These are phyloP conservation scores for Zaprionus inermis DNA, from an alignment of 1,140 invertebrate species.

Conservation along the genomic window DNA sequence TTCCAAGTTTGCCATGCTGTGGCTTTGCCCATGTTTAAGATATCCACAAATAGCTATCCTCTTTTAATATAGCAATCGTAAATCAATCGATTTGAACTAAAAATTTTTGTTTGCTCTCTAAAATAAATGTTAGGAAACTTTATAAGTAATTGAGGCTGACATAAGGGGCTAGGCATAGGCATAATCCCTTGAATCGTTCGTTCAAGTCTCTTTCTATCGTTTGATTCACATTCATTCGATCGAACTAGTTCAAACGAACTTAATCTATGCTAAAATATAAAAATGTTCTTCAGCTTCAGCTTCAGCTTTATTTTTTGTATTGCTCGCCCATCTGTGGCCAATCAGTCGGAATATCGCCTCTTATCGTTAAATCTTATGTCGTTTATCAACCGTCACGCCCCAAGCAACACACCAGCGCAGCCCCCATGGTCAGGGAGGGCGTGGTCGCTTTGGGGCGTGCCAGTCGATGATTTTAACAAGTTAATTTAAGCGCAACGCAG, in stretches of 20 bases:
- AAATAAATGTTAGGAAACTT: neutral
- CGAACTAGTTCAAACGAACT: too few species aligned
- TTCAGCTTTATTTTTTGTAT: neutral
- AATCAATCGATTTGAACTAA: neutral
- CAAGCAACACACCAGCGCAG: neutral
- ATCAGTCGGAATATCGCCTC: neutral
- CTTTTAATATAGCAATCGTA: neutral
- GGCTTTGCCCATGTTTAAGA: neutral
- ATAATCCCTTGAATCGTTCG: too few species aligned
- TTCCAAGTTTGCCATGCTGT: neutral
- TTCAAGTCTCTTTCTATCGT: too few species aligned
- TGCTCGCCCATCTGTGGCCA: neutral
- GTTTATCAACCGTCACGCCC: constrained; percentile 52
- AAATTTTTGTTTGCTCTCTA: neutral
- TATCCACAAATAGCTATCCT: neutral
- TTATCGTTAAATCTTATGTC: constrained; percentile 48
- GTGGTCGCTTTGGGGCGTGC: neutral
- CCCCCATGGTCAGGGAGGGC: neutral
- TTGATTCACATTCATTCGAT: too few species aligned
- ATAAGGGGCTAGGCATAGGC: neutral
- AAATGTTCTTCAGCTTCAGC: too few species aligned
- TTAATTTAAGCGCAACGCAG: constrained; percentile 66
- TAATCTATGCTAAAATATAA: too few species aligned
- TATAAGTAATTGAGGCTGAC: neutral
- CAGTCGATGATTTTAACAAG: constrained; percentile 58